These are phyloP conservation scores for Anniella stebbinsi DNA, from an alignment of 2,797 vertebrate species.

Conservation along the genomic window DNA sequence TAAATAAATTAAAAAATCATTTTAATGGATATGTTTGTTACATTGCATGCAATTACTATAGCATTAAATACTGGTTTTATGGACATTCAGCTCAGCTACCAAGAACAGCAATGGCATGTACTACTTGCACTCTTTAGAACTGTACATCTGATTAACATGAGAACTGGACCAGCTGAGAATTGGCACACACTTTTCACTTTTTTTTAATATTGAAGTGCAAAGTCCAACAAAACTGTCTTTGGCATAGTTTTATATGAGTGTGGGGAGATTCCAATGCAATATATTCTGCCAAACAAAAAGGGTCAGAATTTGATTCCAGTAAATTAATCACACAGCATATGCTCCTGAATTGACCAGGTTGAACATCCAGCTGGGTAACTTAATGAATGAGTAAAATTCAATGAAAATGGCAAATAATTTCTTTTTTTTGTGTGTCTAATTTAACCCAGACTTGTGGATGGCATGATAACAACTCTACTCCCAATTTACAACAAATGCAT, in stretches of 20 bases:
- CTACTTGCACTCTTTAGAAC: conserved; percentile 45
- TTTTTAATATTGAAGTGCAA: conserved; percentile 54
- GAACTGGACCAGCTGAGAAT: conserved; percentile 60
- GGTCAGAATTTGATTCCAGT: conserved; percentile 63
- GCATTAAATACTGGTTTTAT: conserved; percentile 53
- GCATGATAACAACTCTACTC: conserved; percentile 48
- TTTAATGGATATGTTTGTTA: conserved; percentile 52
- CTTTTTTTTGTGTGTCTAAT: conserved; percentile 71
- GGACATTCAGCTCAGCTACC: conserved; percentile 57
- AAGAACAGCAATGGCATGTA: conserved; percentile 59
- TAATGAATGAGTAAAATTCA: conserved; percentile 44
- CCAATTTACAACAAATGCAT: conserved; percentile 20
- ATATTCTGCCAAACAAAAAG: conserved; percentile 65
- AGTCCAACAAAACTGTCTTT: conserved; percentile 61
- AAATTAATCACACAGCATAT: conserved; percentile 58
- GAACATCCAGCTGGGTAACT: conserved; percentile 33
- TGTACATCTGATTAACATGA: conserved; percentile 65
- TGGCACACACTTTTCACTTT: conserved; percentile 65
- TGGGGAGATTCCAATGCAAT: conserved; percentile 56
- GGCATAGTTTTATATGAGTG: conserved; percentile 59
- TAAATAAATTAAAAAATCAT: background rate
- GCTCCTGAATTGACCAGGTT: conserved; percentile 63
- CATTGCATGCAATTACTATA: conserved; percentile 47
- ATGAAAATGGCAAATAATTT: conserved; percentile 63
- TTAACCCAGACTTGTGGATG: conserved; percentile 48